Percentiles rank a stretch among this genome's conserved stretches.
Evolutionary conservation across 2,113 vertebrate species (phyloP).

Genomic region (Malurus cyaneus): DNA sequence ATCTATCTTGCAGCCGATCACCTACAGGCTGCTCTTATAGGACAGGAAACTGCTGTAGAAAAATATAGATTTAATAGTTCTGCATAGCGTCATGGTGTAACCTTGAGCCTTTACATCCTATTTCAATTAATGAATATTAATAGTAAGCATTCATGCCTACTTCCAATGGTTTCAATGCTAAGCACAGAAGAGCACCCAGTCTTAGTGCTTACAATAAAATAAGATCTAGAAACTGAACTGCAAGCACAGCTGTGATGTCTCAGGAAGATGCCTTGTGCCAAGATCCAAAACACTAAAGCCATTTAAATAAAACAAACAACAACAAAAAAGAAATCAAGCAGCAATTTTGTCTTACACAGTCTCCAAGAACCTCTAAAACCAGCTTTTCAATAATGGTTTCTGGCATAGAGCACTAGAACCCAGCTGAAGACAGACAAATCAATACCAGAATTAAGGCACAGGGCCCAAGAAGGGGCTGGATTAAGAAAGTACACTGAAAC

Average conservation of each 20-base stretch:
- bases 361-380: not conserved
- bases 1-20: not conserved
- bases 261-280: not conserved
- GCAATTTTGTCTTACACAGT: not conserved
- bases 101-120: not conserved
- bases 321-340: not conserved
- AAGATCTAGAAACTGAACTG: not conserved
- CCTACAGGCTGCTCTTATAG: not conserved
- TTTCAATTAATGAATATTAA: not conserved
- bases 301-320: not conserved
- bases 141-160: not conserved
- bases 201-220: not conserved
- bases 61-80: not conserved
- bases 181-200: not conserved
- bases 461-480: not conserved
- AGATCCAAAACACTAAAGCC: not conserved
- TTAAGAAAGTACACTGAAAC: not conserved
- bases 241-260: constrained; percentile 4
- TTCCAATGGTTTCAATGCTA: not conserved
- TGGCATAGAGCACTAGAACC: not conserved
- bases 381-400: not conserved
- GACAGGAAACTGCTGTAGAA: not conserved
- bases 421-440: not conserved
- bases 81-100: not conserved
- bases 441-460: not conserved